Conservation (phyloP, 2,797 vertebrate genomes). For the Xiphorhynchus erythropygius region DNA sequence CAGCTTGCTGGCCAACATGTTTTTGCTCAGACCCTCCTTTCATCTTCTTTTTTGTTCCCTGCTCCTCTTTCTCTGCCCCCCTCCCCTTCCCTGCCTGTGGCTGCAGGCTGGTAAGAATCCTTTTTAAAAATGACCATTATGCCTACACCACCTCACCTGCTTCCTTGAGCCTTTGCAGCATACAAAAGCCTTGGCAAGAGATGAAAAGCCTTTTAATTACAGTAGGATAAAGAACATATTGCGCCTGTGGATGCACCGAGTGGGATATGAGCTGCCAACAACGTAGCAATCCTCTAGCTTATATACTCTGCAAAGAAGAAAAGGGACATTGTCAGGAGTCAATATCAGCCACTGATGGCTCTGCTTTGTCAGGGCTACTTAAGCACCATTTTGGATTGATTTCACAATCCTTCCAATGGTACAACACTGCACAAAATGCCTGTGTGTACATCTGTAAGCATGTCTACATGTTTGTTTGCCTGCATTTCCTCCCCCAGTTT, state of each 20-base stretch:
- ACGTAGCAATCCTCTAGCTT: constrained; percentile 67
- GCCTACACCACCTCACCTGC: background rate
- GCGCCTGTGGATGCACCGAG: constrained; percentile 22
- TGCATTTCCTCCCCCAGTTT: constrained; percentile 31
- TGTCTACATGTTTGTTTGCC: background rate
- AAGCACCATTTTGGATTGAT: constrained; percentile 54
- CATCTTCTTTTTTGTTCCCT: background rate
- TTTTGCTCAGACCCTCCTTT: background rate
- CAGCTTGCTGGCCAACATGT: background rate
- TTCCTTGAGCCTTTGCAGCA: background rate
- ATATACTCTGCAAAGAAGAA: constrained; percentile 65
- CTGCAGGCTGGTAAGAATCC: background rate
- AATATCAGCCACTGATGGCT: constrained; percentile 28
- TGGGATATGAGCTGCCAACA: constrained; percentile 74
- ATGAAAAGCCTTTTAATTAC: background rate
- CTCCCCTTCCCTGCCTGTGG: background rate
- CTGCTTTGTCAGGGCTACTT: constrained; percentile 40
- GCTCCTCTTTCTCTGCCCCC: background rate
- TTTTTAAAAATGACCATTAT: background rate
- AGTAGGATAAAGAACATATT: background rate
- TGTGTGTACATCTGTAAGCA: background rate
- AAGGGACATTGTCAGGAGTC: constrained; percentile 53
- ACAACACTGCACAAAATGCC: background rate
- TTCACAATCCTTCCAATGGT: constrained; percentile 44
- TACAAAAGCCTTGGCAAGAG: background rate